Conservation (phyloP, 2,113 vertebrate genomes). For the Agapornis roseicollis region DNA sequence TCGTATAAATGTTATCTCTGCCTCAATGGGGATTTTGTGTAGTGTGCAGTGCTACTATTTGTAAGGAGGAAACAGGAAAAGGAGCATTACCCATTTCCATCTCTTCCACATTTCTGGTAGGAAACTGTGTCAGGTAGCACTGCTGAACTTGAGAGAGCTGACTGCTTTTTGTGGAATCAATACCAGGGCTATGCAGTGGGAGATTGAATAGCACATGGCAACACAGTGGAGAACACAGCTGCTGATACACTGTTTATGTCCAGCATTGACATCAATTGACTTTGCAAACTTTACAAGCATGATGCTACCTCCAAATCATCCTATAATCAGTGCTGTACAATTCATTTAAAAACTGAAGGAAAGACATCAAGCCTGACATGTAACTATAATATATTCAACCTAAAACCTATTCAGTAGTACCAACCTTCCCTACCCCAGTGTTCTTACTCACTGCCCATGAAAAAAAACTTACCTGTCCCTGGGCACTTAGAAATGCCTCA, state of each 20-base stretch:
- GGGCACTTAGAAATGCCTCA: not conserved
- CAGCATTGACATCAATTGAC: not conserved
- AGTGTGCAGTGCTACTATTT: not conserved
- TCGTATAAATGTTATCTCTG: not conserved
- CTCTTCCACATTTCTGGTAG: not conserved
- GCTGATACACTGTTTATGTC: not conserved
- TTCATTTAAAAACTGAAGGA: not conserved
- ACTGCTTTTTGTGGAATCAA: not conserved
- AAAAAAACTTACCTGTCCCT: not conserved
- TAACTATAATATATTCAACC: not conserved
- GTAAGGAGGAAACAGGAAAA: not conserved
- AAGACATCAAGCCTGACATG: not conserved
- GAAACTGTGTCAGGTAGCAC: not conserved
- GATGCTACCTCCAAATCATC: not conserved
- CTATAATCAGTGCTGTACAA: not conserved
- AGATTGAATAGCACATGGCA: not conserved
- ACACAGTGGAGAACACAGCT: not conserved
- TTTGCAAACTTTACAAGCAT: not conserved
- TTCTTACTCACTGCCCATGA: not conserved
- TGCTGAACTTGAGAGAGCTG: not conserved
- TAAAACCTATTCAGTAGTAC: not conserved
- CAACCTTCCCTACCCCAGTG: not conserved
- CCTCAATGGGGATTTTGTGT: not conserved
- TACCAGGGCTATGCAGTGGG: not conserved
- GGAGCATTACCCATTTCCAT: not conserved